These are phyloP conservation scores for Drosophila kanapiae DNA, from an alignment of 1,140 invertebrate species.

Conservation along the genomic window DNA sequence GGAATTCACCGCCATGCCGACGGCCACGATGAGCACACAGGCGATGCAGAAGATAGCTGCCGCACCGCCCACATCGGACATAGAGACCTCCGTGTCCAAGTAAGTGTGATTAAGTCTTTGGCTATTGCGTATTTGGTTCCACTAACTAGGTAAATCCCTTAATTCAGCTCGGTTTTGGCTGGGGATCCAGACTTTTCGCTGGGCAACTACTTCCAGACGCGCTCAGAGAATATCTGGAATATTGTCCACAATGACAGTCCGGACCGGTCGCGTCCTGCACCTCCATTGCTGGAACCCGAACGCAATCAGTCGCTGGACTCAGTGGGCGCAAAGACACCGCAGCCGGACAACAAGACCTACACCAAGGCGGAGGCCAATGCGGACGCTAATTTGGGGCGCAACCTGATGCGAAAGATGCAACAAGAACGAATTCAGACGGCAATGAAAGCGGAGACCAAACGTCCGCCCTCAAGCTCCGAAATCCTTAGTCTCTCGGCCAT, in stretches of 20 bases:
- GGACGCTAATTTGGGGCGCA: slow-evolving; percentile 38
- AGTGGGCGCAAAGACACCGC: slow-evolving; percentile 48
- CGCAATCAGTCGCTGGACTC: not conserved
- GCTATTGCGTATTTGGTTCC: not conserved
- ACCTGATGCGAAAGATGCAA: slow-evolving; percentile 57
- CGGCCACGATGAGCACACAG: slow-evolving; percentile 66
- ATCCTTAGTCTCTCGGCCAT: slow-evolving; percentile 76
- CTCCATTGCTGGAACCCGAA: slow-evolving; percentile 22
- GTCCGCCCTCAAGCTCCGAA: slow-evolving; percentile 59
- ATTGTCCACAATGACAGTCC: slow-evolving; percentile 56
- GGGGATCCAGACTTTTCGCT: slow-evolving; percentile 77
- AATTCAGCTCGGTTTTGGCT: slow-evolving; percentile 62
- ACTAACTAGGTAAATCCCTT: not conserved
- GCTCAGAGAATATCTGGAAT: slow-evolving; percentile 72
- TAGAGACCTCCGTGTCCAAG: slow-evolving; percentile 72
- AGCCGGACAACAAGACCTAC: slow-evolving; percentile 75
- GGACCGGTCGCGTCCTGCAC: slow-evolving; percentile 17
- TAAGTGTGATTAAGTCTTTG: slow-evolving; percentile 38
- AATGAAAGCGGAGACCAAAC: slow-evolving; percentile 27
- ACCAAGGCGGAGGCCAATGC: slow-evolving; percentile 47
- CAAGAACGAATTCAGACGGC: slow-evolving; percentile 44
- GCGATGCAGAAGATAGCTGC: slow-evolving; percentile 63
- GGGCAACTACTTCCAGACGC: slow-evolving; percentile 75
- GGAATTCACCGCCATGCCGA: slow-evolving; percentile 74
- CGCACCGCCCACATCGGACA: slow-evolving; percentile 31